Conservation (phyloP, 2,113 vertebrate genomes). For the Coptodon rendalli region DNA sequence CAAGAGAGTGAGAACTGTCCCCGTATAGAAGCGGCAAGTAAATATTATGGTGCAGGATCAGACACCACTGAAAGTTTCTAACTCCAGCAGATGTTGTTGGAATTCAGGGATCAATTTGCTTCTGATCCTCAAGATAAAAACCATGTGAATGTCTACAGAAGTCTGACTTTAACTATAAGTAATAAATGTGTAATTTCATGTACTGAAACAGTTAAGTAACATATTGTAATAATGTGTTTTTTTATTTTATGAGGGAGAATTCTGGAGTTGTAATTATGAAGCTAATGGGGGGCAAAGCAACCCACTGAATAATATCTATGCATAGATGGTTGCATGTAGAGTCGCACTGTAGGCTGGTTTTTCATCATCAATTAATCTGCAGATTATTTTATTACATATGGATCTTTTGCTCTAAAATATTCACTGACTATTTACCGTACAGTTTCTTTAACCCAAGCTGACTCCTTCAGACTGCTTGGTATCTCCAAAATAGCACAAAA, state of each 20-base stretch:
- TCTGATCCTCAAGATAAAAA: background rate
- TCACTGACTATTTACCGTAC: background rate
- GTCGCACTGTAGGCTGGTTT: background rate
- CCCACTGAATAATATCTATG: background rate
- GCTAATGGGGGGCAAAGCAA: background rate
- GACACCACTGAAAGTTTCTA: background rate
- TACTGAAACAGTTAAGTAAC: background rate
- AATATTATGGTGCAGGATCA: slow-evolving; percentile 35
- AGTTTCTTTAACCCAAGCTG: background rate
- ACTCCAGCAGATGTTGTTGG: background rate
- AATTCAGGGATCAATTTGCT: background rate
- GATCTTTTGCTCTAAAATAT: background rate
- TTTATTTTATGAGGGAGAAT: background rate
- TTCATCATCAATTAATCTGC: background rate
- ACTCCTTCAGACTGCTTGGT: background rate
- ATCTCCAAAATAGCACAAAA: background rate
- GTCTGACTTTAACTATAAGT: background rate
- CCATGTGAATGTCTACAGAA: background rate
- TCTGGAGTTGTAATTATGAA: background rate
- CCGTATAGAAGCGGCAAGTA: background rate
- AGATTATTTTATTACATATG: background rate
- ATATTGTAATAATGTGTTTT: background rate
- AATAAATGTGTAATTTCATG: background rate
- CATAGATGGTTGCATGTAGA: background rate
- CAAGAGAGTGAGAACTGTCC: background rate